Conservation (phyloP, 2,113 vertebrate genomes). For the Neomonachus schauinslandi region DNA sequence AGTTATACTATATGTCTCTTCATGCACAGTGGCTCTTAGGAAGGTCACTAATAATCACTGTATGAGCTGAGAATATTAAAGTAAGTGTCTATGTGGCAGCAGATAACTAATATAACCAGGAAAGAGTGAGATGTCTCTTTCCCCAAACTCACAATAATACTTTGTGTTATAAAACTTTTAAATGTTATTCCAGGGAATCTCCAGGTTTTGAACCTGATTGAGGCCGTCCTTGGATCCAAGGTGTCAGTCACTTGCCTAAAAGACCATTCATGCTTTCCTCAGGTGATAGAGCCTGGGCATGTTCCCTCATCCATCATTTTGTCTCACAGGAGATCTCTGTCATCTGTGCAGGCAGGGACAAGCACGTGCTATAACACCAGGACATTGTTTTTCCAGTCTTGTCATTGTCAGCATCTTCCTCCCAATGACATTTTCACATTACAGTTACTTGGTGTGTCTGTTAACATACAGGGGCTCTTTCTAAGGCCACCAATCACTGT, state of each 20-base stretch:
- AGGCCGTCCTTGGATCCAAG: background rate
- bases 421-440: background rate
- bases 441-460: background rate
- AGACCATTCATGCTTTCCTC: background rate
- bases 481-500: background rate
- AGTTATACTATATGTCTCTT: no score
- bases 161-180: background rate
- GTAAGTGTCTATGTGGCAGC: background rate
- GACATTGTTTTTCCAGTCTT: background rate
- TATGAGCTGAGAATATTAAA: no score
- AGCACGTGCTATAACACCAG: background rate
- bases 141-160: background rate
- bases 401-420: background rate
- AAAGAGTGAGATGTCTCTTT: background rate
- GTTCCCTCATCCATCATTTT: background rate
- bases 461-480: background rate
- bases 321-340: background rate
- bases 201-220: background rate
- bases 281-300: background rate
- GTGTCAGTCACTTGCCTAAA: background rate
- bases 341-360: background rate
- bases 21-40: no score
- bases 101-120: background rate
- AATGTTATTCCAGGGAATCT: background rate
- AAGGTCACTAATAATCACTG: no score